Evolutionary conservation across 1,140 invertebrate species (phyloP).

Genomic region (Drosophila asahinai): DNA sequence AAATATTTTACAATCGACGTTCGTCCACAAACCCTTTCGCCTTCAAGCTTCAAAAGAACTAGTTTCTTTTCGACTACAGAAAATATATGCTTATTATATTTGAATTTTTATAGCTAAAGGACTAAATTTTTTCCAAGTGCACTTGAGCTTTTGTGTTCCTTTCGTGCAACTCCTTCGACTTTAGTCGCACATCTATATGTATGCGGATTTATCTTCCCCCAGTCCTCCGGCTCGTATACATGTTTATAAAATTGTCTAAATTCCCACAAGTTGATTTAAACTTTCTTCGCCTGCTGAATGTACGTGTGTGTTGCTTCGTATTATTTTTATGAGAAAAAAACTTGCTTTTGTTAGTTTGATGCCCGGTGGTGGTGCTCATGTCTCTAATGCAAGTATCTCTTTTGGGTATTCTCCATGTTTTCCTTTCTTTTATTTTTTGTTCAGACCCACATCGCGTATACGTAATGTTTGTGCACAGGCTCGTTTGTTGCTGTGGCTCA

Average conservation of each 20-base stretch:
- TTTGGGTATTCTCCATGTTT: constrained; percentile 17
- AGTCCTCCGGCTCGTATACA: constrained; percentile 39
- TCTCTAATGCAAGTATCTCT: constrained; percentile 51
- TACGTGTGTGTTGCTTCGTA: constrained; percentile 13
- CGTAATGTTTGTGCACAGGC: constrained; percentile 68
- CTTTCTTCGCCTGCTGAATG: constrained; percentile 54
- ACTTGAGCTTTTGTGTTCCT: constrained; percentile 20
- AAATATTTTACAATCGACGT: too few relatives aligned
- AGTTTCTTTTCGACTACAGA: too few relatives aligned
- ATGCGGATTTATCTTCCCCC: constrained; percentile 30
- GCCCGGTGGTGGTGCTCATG: constrained; percentile 31
- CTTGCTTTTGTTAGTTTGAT: constrained; percentile 55
- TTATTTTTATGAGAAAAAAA: constrained; percentile 36
- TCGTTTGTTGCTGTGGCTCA: constrained; percentile 50
- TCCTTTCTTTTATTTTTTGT: constrained; percentile 19
- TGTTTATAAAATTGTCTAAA: constrained; percentile 83
- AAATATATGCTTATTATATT: too few relatives aligned
- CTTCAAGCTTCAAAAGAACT: too few relatives aligned
- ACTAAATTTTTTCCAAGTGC: constrained; percentile 3
- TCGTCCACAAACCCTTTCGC: too few relatives aligned
- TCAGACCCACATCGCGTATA: constrained; percentile 72
- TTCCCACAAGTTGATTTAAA: constrained; percentile 83
- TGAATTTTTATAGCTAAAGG: neutral
- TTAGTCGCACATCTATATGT: constrained; percentile 29
- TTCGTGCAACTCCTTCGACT: constrained; percentile 1